Evolutionary conservation across 37 sponge, comb jelly and placozoan species (phyloP), one percentile per base, ranked within the genome.

Genomic region (Diacarnus erythraeanus): DNA sequence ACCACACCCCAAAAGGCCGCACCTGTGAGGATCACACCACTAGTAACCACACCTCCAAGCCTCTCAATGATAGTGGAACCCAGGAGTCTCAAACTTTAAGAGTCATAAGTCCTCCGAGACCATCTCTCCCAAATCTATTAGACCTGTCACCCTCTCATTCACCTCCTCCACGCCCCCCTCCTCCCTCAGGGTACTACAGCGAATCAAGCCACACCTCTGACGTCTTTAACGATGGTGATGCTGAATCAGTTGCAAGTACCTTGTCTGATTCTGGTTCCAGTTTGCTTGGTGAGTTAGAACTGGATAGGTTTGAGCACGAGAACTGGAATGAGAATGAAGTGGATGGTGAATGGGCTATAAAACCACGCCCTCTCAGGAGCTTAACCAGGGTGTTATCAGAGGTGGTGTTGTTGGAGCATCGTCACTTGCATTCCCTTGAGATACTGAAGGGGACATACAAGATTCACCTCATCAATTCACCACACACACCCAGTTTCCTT

Each of bases 401-500:
- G 34, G 54, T 89, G 29, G 33, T 75, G 27, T 30, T 35, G 40
- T 71, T 59, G 8, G 89, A 89, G 51, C 33, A 59, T n/a, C 42
- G 41, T 59, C 84, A 89, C 42, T 25, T 80, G 20, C 54, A 77
- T 18, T 73, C 77, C 1, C 69, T 91, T 23, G 47, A 54, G 26
- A 38, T 71, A 38, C 61, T 91, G 67, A 79, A 23, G 3, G 70
- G 77, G 63, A 67, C 36, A 30, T 87, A 87, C 77, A 61, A 77
- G 18, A 77, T 81, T 3, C 51, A 47, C 12, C 35, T 60, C 21
- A 69, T 75, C 38, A 38, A 18, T 30, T 29, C 42, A 44, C 71
- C 20, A 1, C 72, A 91, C 59, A 39, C 82, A 1, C 87, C 91
- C 2, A 78, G 77, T 36, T 91, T 91, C 69, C 65, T 91, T 21